A percentile compares a stretch with the other conserved stretches of the same genome.
Conservation (phyloP, 2,113 vertebrate genomes). For the Anarhynchus alexandrinus region DNA sequence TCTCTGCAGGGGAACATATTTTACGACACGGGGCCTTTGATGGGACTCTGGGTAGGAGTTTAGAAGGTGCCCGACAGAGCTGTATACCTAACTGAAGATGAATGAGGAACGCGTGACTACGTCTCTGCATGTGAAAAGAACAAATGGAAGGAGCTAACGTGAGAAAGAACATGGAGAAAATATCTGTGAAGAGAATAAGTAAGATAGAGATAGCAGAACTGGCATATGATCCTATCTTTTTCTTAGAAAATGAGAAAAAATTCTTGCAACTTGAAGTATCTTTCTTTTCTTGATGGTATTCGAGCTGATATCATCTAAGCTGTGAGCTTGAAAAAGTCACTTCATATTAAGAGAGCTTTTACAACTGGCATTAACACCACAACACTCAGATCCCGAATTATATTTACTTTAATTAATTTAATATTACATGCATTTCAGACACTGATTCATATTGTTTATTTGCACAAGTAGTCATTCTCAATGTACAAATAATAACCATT, state of each 20-base stretch:
- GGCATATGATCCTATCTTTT: not conserved
- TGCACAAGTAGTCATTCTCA: not conserved
- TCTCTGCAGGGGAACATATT: not conserved
- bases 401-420: conserved; percentile 42
- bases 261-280: not conserved
- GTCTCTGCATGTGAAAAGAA: not conserved
- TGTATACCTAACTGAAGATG: not conserved
- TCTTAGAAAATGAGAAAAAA: not conserved
- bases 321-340: not conserved
- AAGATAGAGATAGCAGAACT: not conserved
- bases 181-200: not conserved
- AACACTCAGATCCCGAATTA: conserved; percentile 22
- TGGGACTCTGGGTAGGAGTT: not conserved
- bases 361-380: not conserved
- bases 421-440: conserved; percentile 58
- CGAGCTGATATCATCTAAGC: not conserved
- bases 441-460: not conserved
- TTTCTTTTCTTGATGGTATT: not conserved
- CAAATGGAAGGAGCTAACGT: not conserved
- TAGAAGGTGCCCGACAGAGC: not conserved
- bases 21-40: not conserved
- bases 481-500: not conserved
- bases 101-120: not conserved
- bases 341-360: not conserved
- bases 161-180: not conserved